These are phyloP conservation scores for Asarcornis scutulata DNA, from an alignment of 2,113 vertebrate species.

Conservation along the genomic window DNA sequence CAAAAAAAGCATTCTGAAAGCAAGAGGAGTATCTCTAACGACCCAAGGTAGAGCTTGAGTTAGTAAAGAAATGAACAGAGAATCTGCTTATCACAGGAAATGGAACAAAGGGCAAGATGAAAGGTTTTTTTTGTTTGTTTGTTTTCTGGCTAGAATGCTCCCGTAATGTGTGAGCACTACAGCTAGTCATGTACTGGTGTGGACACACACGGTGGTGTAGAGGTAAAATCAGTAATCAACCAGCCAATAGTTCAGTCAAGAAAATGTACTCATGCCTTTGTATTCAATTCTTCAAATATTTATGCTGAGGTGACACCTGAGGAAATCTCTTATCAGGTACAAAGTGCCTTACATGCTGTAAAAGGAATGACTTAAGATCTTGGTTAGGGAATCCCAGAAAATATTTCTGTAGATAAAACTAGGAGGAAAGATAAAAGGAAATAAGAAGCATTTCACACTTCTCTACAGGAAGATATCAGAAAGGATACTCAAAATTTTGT, in stretches of 20 bases:
- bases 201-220: neutral
- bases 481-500: neutral
- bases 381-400: neutral
- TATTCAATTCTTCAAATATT: slow-evolving; percentile 32
- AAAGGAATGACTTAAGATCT: neutral
- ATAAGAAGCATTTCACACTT: neutral
- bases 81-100: neutral
- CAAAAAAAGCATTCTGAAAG: slow-evolving; percentile 3
- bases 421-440: neutral
- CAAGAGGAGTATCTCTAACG: neutral
- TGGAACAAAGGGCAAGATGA: neutral
- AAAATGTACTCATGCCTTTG: slow-evolving; percentile 5
- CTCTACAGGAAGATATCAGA: neutral
- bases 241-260: neutral
- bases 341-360: neutral
- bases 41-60: neutral
- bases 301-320: neutral
- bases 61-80: neutral
- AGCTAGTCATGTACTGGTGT: neutral
- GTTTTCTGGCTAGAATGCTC: slow-evolving; percentile 12
- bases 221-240: neutral
- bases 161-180: neutral
- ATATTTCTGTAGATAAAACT: neutral
- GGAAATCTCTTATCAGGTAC: neutral
- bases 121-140: neutral